Conservation (phyloP, 2,797 vertebrate species). For the Sebastes diploproa region DNA sequence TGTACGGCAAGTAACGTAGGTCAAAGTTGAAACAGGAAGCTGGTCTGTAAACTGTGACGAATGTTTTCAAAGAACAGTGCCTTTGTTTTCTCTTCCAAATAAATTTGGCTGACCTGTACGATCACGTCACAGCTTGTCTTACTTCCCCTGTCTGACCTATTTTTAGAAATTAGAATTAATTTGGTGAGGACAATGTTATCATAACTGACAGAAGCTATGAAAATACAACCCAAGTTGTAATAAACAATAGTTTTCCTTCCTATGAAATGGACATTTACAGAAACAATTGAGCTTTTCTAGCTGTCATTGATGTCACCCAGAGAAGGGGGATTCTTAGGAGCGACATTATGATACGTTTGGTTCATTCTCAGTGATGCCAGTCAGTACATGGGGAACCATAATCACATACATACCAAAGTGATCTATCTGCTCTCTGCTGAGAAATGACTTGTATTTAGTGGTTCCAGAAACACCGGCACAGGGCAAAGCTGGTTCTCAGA, state of each 20-base stretch:
- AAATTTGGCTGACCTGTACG: background rate
- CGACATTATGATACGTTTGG: background rate
- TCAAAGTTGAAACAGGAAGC: background rate
- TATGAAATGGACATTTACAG: background rate
- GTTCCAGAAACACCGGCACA: slow-evolving; percentile 25
- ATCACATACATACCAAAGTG: slow-evolving; percentile 3
- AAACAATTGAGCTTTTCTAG: background rate
- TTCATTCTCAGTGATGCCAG: background rate
- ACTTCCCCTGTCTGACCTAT: background rate
- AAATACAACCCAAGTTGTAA: background rate
- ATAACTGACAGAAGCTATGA: background rate
- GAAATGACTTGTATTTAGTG: slow-evolving; percentile 45
- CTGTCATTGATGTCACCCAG: background rate
- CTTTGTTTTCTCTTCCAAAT: background rate
- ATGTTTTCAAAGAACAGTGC: background rate
- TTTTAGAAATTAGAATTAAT: background rate
- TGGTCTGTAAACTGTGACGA: background rate
- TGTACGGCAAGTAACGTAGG: background rate
- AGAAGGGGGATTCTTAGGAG: background rate
- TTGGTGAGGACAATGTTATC: background rate
- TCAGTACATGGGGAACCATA: background rate
- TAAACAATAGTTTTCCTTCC: background rate
- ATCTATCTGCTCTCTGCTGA: slow-evolving; percentile 8
- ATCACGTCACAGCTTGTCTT: background rate
- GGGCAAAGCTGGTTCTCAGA: slow-evolving; percentile 61